Percentiles rank a stretch among this genome's conserved stretches.
Conservation (phyloP, 1,140 invertebrate species). For the Bombus polaris region DNA sequence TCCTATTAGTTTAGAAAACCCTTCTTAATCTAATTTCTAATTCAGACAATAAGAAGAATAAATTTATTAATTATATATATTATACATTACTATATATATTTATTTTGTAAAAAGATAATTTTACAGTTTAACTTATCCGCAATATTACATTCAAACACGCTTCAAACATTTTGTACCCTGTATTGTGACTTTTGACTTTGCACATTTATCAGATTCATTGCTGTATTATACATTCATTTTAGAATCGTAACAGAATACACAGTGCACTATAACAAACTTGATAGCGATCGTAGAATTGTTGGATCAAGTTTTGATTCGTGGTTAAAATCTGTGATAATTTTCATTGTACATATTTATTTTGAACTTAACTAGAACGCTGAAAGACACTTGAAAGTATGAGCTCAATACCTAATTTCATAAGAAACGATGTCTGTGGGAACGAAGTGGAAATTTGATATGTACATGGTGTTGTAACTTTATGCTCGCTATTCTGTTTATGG, state of each 20-base stretch:
- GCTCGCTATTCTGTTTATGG: conserved; percentile 27
- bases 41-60: no score
- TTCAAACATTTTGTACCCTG: neutral
- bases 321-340: neutral
- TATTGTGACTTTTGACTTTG: neutral
- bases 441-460: conserved; percentile 43
- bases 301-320: neutral
- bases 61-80: no score
- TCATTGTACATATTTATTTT: neutral
- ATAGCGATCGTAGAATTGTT: neutral
- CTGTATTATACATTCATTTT: conserved; percentile 16
- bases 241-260: neutral
- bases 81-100: neutral
- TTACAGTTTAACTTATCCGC: no score
- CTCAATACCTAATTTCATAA: conserved; percentile 27
- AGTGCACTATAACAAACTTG: neutral
- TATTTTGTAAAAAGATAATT: no score
- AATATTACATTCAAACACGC: neutral
- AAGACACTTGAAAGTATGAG: neutral
- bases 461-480: conserved; percentile 34
- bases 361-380: neutral
- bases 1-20: no score
- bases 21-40: no score
- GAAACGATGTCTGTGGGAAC: conserved; percentile 46
- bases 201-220: neutral